Conservation (phyloP, 2,888 invertebrate species). For the Gasteruption jaculator region DNA sequence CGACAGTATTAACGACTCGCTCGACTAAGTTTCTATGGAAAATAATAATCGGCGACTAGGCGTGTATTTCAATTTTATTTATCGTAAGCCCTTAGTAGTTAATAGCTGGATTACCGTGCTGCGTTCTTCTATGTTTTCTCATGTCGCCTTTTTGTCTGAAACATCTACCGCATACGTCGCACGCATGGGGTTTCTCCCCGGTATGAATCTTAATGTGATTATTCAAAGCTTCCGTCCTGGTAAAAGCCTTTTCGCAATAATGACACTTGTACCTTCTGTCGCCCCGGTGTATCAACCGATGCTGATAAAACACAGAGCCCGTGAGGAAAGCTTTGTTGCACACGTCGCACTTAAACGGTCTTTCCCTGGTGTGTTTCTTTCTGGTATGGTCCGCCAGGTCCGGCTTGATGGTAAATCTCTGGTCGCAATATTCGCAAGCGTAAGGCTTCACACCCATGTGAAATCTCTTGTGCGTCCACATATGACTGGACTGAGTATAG, state of each 20-base stretch:
- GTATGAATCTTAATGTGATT: constrained; percentile 63
- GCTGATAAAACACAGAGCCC: constrained; percentile 63
- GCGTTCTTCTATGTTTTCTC: constrained; percentile 40
- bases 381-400: constrained; percentile 63
- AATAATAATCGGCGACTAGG: no score
- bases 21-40: no score
- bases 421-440: constrained; percentile 60
- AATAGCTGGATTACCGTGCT: constrained; percentile 26
- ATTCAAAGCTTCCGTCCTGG: constrained; percentile 62
- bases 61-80: no score
- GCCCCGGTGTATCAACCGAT: constrained; percentile 61
- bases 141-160: constrained; percentile 45
- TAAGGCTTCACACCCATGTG: constrained; percentile 66
- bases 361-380: constrained; percentile 62
- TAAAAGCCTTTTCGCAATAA: constrained; percentile 62
- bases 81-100: no score
- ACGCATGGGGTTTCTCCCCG: constrained; percentile 42
- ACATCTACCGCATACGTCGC: constrained; percentile 40
- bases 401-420: constrained; percentile 61
- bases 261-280: constrained; percentile 63
- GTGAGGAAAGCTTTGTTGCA: constrained; percentile 62
- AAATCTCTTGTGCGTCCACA: constrained; percentile 64
- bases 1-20: no score
- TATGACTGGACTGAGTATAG: constrained; percentile 59
- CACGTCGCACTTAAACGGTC: constrained; percentile 60